phyloP scores from a whole-genome alignment of 2,797 vertebrate genomes.

The Astyanax mexicanus region DNA sequence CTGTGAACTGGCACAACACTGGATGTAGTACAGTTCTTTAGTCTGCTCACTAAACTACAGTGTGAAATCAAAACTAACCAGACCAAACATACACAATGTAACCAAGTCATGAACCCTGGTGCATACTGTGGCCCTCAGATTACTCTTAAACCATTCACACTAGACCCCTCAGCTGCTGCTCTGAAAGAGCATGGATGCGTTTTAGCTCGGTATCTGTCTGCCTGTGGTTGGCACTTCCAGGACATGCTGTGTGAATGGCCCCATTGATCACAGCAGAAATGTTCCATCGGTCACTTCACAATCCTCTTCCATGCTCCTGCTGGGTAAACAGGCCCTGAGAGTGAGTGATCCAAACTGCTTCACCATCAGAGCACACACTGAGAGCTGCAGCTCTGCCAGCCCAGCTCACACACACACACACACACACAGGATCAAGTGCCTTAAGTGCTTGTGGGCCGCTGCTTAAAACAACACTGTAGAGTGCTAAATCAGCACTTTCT shows the following conservation, averaged over 20 bases:
- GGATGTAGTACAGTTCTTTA: no score
- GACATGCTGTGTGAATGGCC: background rate
- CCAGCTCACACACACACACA: background rate
- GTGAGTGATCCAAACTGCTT: background rate
- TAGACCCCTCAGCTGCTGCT: background rate
- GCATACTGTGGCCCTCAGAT: no score
- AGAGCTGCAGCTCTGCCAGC: background rate
- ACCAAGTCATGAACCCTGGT: no score
- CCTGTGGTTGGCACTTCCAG: background rate
- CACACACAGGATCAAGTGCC: slow-evolving; percentile 7
- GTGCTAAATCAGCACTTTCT: background rate
- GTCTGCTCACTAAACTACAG: no score
- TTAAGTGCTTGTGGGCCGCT: background rate
- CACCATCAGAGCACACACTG: background rate
- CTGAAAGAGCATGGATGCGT: background rate
- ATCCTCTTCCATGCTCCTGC: background rate
- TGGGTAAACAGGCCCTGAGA: background rate
- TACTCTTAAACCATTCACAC: background rate
- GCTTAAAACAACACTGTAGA: background rate
- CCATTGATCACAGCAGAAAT: background rate
- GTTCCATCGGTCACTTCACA: background rate
- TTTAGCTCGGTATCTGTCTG: background rate
- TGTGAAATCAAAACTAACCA: no score
- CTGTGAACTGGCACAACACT: no score
- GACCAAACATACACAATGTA: no score